phyloP scores from a whole-genome alignment of 2,113 vertebrate genomes.

The Colistium nudipinnis region DNA sequence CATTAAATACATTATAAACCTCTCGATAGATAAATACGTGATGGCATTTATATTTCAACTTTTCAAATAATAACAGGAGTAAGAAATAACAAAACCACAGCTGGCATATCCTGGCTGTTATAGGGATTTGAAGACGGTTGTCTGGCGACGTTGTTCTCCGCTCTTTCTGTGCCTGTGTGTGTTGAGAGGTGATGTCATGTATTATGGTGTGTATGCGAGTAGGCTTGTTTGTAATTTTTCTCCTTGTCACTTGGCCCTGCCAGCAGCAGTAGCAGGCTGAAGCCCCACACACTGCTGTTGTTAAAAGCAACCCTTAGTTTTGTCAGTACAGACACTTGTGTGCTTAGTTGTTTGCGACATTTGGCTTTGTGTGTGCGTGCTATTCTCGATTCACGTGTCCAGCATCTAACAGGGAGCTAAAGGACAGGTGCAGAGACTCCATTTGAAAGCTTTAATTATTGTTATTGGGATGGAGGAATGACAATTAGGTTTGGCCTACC shows the following conservation, averaged over 20 bases:
- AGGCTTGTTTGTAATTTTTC: slow-evolving; percentile 63
- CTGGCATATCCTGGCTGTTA: slow-evolving; percentile 1
- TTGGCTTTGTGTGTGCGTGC: background rate
- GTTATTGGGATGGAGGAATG: slow-evolving; percentile 52
- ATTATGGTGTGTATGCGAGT: slow-evolving; percentile 38
- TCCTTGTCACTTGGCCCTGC: slow-evolving; percentile 44
- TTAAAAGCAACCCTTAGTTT: slow-evolving; percentile 21
- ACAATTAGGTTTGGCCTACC: slow-evolving; percentile 65
- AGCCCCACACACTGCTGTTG: slow-evolving; percentile 23
- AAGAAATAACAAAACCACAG: background rate
- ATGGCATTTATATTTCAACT: background rate
- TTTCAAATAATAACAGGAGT: background rate
- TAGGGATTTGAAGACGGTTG: slow-evolving; percentile 15
- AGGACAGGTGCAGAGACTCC: slow-evolving; percentile 57
- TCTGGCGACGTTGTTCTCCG: slow-evolving; percentile 14
- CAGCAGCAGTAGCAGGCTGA: slow-evolving; percentile 23
- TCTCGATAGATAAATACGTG: no score
- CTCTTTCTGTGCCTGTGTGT: slow-evolving; percentile 25
- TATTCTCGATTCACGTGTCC: slow-evolving; percentile 30
- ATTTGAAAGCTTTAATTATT: slow-evolving; percentile 68
- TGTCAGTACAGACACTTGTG: background rate
- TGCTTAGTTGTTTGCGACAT: slow-evolving; percentile 26
- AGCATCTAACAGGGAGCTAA: slow-evolving; percentile 43
- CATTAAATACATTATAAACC: background rate
- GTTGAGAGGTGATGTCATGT: slow-evolving; percentile 42